Evolutionary conservation across 2,113 vertebrate genomes (phyloP).

Genomic region (Monarcha castaneiventris): DNA sequence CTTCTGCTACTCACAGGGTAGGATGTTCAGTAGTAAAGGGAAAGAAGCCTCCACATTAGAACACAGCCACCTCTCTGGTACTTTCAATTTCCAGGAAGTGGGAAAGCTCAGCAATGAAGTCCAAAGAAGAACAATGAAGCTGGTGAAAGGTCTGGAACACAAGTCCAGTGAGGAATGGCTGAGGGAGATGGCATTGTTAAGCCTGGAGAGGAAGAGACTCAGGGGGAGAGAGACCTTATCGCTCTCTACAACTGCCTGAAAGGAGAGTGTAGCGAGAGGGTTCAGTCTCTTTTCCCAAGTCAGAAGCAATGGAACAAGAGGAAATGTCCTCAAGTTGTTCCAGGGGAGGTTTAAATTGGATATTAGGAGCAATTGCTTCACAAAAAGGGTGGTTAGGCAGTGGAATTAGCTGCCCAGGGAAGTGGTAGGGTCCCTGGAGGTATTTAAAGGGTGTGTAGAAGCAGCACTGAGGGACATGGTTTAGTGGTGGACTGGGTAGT

Average conservation of each 20-base stretch:
- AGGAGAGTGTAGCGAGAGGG: rapidly evolving
- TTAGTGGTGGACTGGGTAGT: neutral
- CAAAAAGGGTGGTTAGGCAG: rapidly evolving
- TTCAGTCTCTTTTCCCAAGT: neutral
- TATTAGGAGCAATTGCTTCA: neutral
- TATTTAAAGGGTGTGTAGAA: neutral
- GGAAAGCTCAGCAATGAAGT: neutral
- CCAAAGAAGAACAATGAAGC: neutral
- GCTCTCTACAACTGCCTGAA: neutral
- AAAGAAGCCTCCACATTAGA: neutral
- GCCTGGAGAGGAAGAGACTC: neutral
- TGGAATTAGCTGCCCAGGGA: neutral
- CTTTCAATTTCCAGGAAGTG: neutral
- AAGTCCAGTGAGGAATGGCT: rapidly evolving
- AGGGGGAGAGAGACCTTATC: rapidly evolving
- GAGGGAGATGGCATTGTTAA: rapidly evolving
- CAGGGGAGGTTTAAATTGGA: neutral
- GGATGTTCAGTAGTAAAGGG: neutral
- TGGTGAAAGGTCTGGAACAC: neutral
- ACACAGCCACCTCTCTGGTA: neutral
- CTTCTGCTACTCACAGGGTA: neutral
- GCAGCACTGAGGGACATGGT: rapidly evolving
- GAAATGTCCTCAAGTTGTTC: neutral
- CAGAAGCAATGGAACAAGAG: rapidly evolving
- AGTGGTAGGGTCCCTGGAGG: neutral